Percentiles rank a stretch among this genome's conserved stretches.
These are phyloP conservation scores for Phlogophora meticulosa DNA, from an alignment of 2,888 invertebrate genomes.

Conservation along the genomic window DNA sequence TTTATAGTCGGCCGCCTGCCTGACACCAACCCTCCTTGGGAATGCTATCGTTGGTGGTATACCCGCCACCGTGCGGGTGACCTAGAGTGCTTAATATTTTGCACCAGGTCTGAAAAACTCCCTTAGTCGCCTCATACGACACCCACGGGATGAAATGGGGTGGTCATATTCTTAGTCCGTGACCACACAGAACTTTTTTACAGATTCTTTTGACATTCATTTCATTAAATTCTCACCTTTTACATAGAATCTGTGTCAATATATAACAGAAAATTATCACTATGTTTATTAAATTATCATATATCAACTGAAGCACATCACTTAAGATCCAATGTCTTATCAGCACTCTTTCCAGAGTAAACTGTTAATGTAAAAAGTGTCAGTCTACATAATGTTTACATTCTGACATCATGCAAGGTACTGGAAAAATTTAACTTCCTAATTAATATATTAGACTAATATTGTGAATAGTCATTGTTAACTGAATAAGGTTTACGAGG, in stretches of 20 bases:
- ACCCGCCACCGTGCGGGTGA: too few species aligned
- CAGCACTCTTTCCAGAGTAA: conserved; percentile 48
- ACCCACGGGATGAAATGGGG: too few species aligned
- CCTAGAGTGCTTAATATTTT: too few species aligned
- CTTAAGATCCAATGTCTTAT: conserved; percentile 38
- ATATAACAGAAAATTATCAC: conserved; percentile 2
- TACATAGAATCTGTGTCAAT: neutral
- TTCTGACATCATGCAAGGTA: conserved; percentile 39
- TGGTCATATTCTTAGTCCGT: too few species aligned
- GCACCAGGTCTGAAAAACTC: too few species aligned
- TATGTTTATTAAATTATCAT: conserved; percentile 10
- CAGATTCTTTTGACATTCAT: neutral
- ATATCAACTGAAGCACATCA: conserved; percentile 34
- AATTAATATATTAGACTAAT: conserved; percentile 27
- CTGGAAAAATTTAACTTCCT: conserved; percentile 39
- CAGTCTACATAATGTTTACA: conserved; percentile 49
- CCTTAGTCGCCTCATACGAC: too few species aligned
- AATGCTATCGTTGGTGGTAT: too few species aligned
- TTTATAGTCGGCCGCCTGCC: too few species aligned
- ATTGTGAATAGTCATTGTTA: conserved; percentile 22
- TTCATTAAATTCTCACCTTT: neutral
- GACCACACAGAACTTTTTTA: too few species aligned
- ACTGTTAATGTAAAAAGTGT: conserved; percentile 42
- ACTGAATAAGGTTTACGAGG: neutral
- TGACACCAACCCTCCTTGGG: too few species aligned